Percentiles rank a stretch among this genome's conserved stretches.
phyloP scores from a whole-genome alignment of 1,140 invertebrate genomes.

The Nephila pilipes region DNA sequence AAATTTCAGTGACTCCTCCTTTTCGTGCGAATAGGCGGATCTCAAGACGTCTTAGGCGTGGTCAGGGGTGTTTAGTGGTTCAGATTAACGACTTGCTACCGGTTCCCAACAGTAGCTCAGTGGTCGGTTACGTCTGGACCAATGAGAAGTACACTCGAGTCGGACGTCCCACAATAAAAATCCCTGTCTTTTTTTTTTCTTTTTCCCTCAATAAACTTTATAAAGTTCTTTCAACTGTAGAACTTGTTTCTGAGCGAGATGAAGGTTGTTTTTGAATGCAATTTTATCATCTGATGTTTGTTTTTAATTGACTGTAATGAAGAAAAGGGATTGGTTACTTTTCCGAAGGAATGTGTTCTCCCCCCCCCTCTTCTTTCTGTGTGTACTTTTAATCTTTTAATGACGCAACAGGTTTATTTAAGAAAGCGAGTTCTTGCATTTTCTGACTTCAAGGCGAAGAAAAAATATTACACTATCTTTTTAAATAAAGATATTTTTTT shows the following conservation, averaged over 20 bases:
- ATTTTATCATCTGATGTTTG: neutral
- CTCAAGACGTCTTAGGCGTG: constrained; percentile 54
- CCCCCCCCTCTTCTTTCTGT: too few relatives aligned
- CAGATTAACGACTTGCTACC: constrained; percentile 52
- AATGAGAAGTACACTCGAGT: neutral
- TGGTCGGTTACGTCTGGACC: constrained; percentile 38
- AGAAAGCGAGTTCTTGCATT: too few relatives aligned
- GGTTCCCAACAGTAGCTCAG: constrained; percentile 50
- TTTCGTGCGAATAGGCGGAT: constrained; percentile 43
- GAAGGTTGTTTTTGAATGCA: constrained; percentile 4
- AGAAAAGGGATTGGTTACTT: neutral
- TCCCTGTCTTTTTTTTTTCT: neutral
- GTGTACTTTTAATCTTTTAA: too few relatives aligned
- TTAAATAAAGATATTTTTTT: too few relatives aligned
- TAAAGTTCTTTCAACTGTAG: constrained; percentile 18
- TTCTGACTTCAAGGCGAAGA: too few relatives aligned
- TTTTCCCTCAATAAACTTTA: constrained; percentile 7
- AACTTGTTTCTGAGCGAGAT: constrained; percentile 24
- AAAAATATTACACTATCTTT: too few relatives aligned
- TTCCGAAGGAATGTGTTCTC: neutral
- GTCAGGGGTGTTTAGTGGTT: constrained; percentile 60
- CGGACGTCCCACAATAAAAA: constrained; percentile 23
- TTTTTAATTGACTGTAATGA: neutral
- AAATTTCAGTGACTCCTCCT: constrained; percentile 31
- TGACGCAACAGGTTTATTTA: too few relatives aligned